A percentile compares a stretch with the other conserved stretches of the same genome.
Evolutionary conservation across 1,140 invertebrate genomes (phyloP).

Genomic region (Drosophila ironensis): DNA sequence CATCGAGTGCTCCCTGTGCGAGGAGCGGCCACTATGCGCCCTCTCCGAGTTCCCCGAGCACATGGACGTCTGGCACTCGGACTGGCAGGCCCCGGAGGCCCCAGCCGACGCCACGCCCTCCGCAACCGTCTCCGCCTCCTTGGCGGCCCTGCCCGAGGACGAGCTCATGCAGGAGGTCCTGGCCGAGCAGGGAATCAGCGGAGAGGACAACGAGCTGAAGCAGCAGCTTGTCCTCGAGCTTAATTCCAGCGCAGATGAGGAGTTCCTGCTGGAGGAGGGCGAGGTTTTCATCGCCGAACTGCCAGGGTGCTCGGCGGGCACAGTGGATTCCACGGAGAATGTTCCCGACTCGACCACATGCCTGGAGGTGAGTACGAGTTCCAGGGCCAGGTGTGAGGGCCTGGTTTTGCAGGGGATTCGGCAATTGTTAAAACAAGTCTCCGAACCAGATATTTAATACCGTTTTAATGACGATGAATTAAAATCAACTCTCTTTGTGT

Average conservation of each 20-base stretch:
- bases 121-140: neutral
- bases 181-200: conserved; percentile 46
- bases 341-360: neutral
- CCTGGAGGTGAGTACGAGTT: conserved; percentile 35
- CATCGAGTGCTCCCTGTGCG: conserved; percentile 70
- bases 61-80: conserved; percentile 71
- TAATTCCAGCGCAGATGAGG: conserved; percentile 46
- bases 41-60: conserved; percentile 67
- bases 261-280: neutral
- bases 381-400: too few relatives aligned
- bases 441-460: neutral
- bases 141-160: conserved; percentile 34
- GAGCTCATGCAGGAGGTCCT: conserved; percentile 70
- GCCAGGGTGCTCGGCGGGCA: neutral
- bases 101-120: neutral
- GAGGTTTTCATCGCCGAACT: neutral
- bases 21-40: conserved; percentile 63
- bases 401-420: too few relatives aligned
- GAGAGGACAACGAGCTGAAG: conserved; percentile 63
- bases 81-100: conserved; percentile 40
- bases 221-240: conserved; percentile 59
- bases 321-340: neutral
- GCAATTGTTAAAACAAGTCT: neutral
- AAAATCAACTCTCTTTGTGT: neutral
- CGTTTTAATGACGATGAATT: too few relatives aligned